phyloP scores from a whole-genome alignment of 1,140 invertebrate species.

The Ptiloglossa arizonensis region DNA sequence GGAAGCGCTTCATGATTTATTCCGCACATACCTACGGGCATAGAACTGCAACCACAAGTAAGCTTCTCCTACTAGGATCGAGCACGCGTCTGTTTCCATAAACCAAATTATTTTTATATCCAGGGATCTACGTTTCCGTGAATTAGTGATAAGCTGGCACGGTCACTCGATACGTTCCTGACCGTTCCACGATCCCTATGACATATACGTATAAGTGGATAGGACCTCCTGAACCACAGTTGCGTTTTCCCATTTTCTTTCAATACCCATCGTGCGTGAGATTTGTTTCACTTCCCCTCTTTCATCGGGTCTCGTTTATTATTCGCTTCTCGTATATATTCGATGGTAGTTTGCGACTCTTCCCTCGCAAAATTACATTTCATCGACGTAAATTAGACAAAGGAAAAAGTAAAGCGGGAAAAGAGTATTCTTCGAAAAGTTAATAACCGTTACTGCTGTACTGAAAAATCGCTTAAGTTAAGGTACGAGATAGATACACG shows the following conservation, averaged over 20 bases:
- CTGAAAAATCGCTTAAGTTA: no score
- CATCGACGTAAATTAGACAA: not conserved
- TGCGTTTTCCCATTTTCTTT: conserved; percentile 56
- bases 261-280: conserved; percentile 48
- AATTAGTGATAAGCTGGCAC: conserved; percentile 76
- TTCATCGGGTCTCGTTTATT: conserved; percentile 17
- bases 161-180: conserved; percentile 66
- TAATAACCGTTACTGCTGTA: no score
- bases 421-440: not conserved
- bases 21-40: conserved; percentile 51
- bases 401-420: no score
- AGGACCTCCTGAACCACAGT: conserved; percentile 44
- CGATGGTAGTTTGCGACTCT: not conserved
- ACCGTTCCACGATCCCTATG: conserved; percentile 59
- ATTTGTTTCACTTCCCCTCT: conserved; percentile 55
- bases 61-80: conserved; percentile 52
- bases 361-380: not conserved
- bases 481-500: no score
- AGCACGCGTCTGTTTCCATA: conserved; percentile 78
- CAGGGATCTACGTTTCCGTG: conserved; percentile 72
- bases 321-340: not conserved
- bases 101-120: conserved; percentile 80
- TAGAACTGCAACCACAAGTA: conserved; percentile 48
- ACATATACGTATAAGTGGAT: conserved; percentile 53
- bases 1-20: conserved; percentile 67